Evolutionary conservation across 2,888 invertebrate genomes (phyloP), one percentile per base, ranked within the genome.

Genomic region (Coenonympha glycerion): DNA sequence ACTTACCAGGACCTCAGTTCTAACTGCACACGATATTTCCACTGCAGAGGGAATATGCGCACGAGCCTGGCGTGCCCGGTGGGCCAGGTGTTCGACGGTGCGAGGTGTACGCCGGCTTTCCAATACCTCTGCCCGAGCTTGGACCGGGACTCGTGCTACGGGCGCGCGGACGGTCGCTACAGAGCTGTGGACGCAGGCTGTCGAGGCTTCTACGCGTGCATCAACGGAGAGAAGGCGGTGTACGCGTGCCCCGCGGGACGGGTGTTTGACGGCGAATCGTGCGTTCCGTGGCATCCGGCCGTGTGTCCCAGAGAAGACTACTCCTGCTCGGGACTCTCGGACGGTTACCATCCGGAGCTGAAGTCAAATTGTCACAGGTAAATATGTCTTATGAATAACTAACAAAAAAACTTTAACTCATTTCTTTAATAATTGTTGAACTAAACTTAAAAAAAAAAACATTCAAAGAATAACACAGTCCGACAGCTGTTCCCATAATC

Each of bases 191-290:
- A 79, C 60, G 79, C 86, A 1, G 89, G 89, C 2, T 91, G 91
- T 63, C 86, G 89, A 39, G 88, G 89, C 8, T 91, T 90, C 73
- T 90, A 87, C 71, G 88, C 85, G 60, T 91, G 91, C 69, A 76
- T 79, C 15, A 76, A 75, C 51, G 89, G 89, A 1, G 81, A 86
- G 59, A 89, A 89, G 64, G 88, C 88, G n/a, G 85, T 88, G 16
- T 90, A 89, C 68, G 80, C 90, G 30, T 90, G 91, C 58, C 76
- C 87, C 0, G 69, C 77, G 19, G 88, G 88, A 2, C 73, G 76
- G 41, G 79, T 79, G 13, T 90, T 90, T 68, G 88, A 90, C 67
- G 90, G 89, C 1, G 89, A 90, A 53, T 69, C 73, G 2, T 90
- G 90, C 65, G 87, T 85, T n/a, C 70, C 71, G 3, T 63, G 73